Percentiles rank a stretch among this genome's conserved stretches.
Conservation (phyloP, 53 echinoderm and acorn worm species). For the Holothuria leucospilota region DNA sequence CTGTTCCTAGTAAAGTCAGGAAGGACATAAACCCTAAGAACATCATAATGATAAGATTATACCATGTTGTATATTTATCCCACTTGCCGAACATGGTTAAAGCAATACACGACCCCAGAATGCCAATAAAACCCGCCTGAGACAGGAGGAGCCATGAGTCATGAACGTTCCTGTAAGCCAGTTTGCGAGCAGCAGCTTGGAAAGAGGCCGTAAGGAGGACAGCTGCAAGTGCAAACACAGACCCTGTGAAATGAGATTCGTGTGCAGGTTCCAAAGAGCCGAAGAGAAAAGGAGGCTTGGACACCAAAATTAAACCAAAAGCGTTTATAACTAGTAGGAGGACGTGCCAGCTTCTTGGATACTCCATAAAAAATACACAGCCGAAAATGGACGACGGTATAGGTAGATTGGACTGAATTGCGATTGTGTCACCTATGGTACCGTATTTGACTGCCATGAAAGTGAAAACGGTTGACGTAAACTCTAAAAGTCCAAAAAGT, state of each 20-base stretch:
- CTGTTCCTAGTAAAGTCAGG: not conserved
- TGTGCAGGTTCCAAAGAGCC: not conserved
- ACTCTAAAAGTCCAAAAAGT: conserved; percentile 20
- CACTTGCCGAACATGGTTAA: not conserved
- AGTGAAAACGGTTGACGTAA: conserved; percentile 6
- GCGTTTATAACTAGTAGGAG: conserved; percentile 19
- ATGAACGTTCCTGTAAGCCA: not conserved
- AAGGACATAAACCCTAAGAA: conserved; percentile 1
- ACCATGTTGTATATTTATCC: not conserved
- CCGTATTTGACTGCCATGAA: conserved; percentile 27
- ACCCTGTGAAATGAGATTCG: no score
- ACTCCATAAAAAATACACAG: conserved; percentile 12
- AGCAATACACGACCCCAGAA: not conserved
- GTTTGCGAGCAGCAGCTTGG: conserved; percentile 30
- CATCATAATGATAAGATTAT: not conserved
- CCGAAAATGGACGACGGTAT: conserved; percentile 36
- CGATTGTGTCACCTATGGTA: conserved; percentile 34
- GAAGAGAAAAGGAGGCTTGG: conserved; percentile 32
- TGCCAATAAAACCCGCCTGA: not conserved
- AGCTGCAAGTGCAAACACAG: not conserved
- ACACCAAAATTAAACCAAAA: conserved; percentile 18
- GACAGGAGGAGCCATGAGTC: conserved; percentile 23
- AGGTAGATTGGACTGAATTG: conserved; percentile 31
- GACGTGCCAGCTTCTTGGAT: not conserved
- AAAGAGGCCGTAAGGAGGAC: conserved; percentile 14